These are phyloP conservation scores for Agrotis puta DNA, from an alignment of 2,888 invertebrate genomes.

Conservation along the genomic window DNA sequence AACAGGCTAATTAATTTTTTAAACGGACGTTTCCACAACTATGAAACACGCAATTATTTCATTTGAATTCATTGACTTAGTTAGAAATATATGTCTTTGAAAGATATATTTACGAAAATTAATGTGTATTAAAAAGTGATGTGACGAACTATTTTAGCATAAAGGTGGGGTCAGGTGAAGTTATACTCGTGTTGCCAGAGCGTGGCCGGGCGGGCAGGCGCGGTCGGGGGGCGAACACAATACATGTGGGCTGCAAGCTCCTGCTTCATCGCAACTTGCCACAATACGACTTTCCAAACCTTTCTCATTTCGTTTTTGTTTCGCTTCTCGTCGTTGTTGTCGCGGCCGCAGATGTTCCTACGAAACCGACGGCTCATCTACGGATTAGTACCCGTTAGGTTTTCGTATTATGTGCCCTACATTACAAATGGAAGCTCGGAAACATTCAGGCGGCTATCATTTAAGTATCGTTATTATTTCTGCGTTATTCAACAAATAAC, in stretches of 20 bases:
- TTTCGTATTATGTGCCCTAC: constrained; percentile 83
- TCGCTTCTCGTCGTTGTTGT: constrained; percentile 76
- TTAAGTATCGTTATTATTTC: constrained; percentile 54
- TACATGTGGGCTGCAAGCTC: constrained; percentile 68
- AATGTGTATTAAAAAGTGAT: constrained; percentile 21
- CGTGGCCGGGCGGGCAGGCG: constrained; percentile 22
- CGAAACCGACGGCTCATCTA: constrained; percentile 86
- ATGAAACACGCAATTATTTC: constrained; percentile 31
- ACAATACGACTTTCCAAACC: constrained; percentile 87
- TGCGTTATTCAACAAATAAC: constrained; percentile 16
- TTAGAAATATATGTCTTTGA: constrained; percentile 7
- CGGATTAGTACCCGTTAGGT: constrained; percentile 88
- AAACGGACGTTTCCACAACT: constrained; percentile 45
- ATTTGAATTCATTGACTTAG: constrained; percentile 5
- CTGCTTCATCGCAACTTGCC: constrained; percentile 82
- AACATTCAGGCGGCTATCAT: constrained; percentile 71
- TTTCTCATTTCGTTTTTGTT: constrained; percentile 90
- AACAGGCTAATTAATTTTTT: constrained; percentile 62
- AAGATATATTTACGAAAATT: background rate
- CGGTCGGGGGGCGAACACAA: constrained; percentile 57
- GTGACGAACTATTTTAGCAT: constrained; percentile 34
- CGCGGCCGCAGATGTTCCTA: constrained; percentile 85
- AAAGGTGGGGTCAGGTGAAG: constrained; percentile 44
- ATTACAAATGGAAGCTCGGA: constrained; percentile 76
- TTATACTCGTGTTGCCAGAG: constrained; percentile 19